These are phyloP conservation scores for Pseudochirops corinnae DNA, from an alignment of 2,797 vertebrate species.

Conservation along the genomic window DNA sequence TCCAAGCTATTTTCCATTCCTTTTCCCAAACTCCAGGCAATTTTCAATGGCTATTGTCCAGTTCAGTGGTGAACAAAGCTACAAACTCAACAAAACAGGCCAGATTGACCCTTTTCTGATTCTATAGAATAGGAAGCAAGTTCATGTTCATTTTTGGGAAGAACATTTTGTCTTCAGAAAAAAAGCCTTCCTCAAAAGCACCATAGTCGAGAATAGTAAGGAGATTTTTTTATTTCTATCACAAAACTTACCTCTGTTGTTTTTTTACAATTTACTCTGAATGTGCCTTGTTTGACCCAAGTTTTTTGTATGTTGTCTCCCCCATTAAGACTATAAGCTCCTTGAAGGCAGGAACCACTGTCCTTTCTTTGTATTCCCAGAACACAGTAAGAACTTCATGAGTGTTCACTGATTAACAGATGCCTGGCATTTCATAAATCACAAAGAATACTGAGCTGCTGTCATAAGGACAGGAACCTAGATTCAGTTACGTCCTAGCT, in stretches of 20 bases:
- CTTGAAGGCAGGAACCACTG: neutral
- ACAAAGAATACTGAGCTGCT: neutral
- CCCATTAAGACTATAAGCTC: neutral
- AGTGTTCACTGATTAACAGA: neutral
- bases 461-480: neutral
- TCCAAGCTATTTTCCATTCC: constrained; percentile 30
- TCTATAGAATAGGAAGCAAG: neutral
- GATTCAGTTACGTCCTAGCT: neutral
- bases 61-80: neutral
- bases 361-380: neutral
- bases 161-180: neutral
- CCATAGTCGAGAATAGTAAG: neutral
- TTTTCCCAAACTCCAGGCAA: constrained; percentile 22
- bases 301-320: neutral
- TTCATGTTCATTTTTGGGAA: neutral
- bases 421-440: neutral
- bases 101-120: constrained; percentile 33
- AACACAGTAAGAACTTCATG: neutral
- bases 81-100: neutral
- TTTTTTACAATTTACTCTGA: neutral
- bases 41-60: neutral
- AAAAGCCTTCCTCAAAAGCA: neutral
- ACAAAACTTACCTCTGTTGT: neutral
- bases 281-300: neutral
- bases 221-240: neutral